Evolutionary conservation across 1,140 invertebrate species (phyloP), one percentile per base, ranked within the genome.

Genomic region (Oryzaephilus surinamensis): DNA sequence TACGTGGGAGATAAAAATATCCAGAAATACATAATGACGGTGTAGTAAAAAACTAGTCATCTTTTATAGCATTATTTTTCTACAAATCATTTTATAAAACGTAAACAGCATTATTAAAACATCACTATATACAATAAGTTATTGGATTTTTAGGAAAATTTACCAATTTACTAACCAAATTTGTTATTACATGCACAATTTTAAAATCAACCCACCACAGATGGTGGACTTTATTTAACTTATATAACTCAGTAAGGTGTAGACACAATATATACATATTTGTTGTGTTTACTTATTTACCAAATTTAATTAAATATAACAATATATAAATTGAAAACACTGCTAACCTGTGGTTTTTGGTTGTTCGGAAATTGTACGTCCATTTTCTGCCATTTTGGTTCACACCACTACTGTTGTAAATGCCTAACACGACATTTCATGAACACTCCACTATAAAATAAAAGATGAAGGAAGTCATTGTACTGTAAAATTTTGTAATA

Each of bases 381-480:
- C 67, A 61, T 66, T 70, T 66, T 73, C 71, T 60, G 70, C 71
- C 71, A 73, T 73, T 67, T 73, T 72, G 69, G 65, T 65, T 54
- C 63, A 47, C 63, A 65, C 38, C 30, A 34, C 32, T 33, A 32
- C n/a, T n/a, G n/a, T n/a, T 30, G 20, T 30, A 33, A 27, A 30
- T 32, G 33, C 21, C 23, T 33, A n/a, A 19, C 32, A 34, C 38
- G 38, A 41, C 38, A 41, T 41, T 24, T 32, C 32, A 17, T 33
- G 38, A 41, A 41, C 24, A 31, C 27, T 35, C 21, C n/a, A n/a
- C n/a, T n/a, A n/a, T n/a, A n/a, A n/a, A n/a, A n/a, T n/a, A n/a
- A n/a, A n/a, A n/a, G n/a, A n/a, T n/a, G n/a, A n/a, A n/a, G n/a
- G n/a, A n/a, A n/a, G n/a, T n/a, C n/a, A n/a, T n/a, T n/a, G n/a